Base-by-base conservation (phyloP, 2,888 invertebrate genomes). In the Anticlea derivata region DNA sequence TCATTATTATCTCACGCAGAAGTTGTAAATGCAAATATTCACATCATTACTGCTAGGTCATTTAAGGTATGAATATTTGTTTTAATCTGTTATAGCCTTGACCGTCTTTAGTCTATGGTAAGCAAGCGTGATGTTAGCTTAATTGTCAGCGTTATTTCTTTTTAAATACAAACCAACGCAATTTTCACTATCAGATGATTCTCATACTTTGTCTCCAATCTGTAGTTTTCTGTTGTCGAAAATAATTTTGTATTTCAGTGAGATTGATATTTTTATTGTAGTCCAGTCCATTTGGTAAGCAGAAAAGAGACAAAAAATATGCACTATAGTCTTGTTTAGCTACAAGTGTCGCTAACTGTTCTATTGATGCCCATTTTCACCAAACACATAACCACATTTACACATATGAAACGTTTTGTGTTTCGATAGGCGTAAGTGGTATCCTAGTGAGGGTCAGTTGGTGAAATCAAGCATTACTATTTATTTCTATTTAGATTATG, bases 121-220 rank as follows among this genome's bases (percentile, higher is more conserved):
- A 80, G 81, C 81, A 85, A 83, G 86, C 85, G 73, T 80, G 82
- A 75, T 70, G 56, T 51, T 73, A 76, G 73, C 74, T 73, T 70
- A 72, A 73, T 72, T 75, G 73, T 22, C 61, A 66, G 67, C 67
- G 64, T 65, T 63, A 46, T 65, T 62, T 68, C 17, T 4, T 3
- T 50, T 63, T 67, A 66, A 78, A 93, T 94, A 94, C 94, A 93
- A 93, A 96, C 96, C 94, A 98, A 93, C 78, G 98, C 97, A 89
- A 99, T 96, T 94, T 99, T 99, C 90, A 97, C 96, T 92, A 99
- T 98, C 86, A 99, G 95, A 92, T 98, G 97, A 87, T 98, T 98
- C 92, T 98, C 98, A 92, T 98, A 98, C 88, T 97, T 96, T 86
- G 98, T 97, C 92, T 98, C 97, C 84, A 98, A 95, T 73, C 98